A percentile compares a stretch with the other conserved stretches of the same genome.
phyloP scores from a whole-genome alignment of 2,113 vertebrate genomes.

The Oxygymnocypris stewartii region DNA sequence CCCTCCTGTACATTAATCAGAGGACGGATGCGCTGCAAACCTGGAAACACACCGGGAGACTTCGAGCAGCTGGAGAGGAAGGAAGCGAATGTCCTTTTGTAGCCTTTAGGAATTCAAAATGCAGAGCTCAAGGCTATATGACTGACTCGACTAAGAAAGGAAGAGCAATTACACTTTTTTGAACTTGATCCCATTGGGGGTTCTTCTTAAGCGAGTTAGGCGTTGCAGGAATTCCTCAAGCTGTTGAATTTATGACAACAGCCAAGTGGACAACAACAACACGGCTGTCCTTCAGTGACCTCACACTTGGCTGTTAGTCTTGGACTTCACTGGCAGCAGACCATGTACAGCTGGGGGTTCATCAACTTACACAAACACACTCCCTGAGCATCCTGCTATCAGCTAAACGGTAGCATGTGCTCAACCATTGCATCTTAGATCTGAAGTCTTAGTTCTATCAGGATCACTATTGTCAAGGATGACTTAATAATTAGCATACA shows the following conservation, averaged over 20 bases:
- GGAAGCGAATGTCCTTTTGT: constrained; percentile 1
- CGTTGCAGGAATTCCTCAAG: constrained; percentile 22
- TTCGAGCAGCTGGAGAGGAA: constrained; percentile 34
- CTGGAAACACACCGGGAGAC: neutral
- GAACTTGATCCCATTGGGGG: neutral
- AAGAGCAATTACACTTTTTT: neutral
- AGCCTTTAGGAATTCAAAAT: neutral
- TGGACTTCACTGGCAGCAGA: constrained; percentile 33
- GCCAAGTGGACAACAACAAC: constrained; percentile 45
- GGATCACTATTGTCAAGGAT: neutral
- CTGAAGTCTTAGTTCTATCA: neutral
- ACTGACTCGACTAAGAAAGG: neutral
- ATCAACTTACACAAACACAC: constrained; percentile 47
- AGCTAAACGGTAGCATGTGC: neutral
- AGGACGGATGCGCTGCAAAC: neutral
- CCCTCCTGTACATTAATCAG: constrained; percentile 16
- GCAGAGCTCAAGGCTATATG: neutral
- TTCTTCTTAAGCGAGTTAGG: neutral
- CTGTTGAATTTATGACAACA: constrained; percentile 16
- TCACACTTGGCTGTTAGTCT: constrained; percentile 40
- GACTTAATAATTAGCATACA: neutral
- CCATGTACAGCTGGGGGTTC: constrained; percentile 48
- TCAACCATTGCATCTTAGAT: neutral
- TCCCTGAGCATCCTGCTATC: constrained; percentile 22
- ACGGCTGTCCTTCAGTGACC: constrained; percentile 51